These are phyloP conservation scores for Zaprionus davidi DNA, from an alignment of 1,140 invertebrate genomes.

Conservation along the genomic window DNA sequence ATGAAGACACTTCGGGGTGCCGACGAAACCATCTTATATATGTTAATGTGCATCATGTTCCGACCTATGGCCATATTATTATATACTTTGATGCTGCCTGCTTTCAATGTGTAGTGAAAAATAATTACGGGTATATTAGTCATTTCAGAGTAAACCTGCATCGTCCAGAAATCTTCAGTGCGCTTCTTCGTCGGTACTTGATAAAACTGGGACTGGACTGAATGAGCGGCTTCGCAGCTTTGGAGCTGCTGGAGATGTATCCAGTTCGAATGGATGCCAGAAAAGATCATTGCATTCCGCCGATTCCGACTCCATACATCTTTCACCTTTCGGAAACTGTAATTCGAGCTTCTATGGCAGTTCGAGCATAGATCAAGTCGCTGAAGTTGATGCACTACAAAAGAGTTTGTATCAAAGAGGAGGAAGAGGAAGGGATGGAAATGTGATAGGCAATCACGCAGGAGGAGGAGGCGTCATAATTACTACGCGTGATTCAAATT, in stretches of 20 bases:
- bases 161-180: conserved; percentile 58
- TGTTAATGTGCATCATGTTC: too few relatives aligned
- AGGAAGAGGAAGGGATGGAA: conserved; percentile 21
- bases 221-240: conserved; percentile 46
- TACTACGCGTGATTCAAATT: conserved; percentile 50
- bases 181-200: conserved; percentile 22
- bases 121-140: not conserved
- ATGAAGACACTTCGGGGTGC: too few relatives aligned
- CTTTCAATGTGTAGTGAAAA: too few relatives aligned
- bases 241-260: conserved; percentile 18
- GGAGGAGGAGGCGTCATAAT: conserved; percentile 29
- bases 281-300: conserved; percentile 48
- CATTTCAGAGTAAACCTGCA: conserved; percentile 37
- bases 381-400: not conserved
- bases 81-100: too few relatives aligned
- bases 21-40: too few relatives aligned
- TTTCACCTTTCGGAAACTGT: conserved; percentile 40
- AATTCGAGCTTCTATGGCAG: conserved; percentile 27
- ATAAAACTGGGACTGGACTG: conserved; percentile 23
- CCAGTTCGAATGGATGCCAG: not conserved
- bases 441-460: conserved; percentile 24
- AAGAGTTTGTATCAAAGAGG: conserved; percentile 38
- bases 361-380: conserved; percentile 17
- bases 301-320: conserved; percentile 57
- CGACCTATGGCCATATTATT: too few relatives aligned